Conservation (phyloP, 2,113 vertebrate genomes). For the Corapipo altera region DNA sequence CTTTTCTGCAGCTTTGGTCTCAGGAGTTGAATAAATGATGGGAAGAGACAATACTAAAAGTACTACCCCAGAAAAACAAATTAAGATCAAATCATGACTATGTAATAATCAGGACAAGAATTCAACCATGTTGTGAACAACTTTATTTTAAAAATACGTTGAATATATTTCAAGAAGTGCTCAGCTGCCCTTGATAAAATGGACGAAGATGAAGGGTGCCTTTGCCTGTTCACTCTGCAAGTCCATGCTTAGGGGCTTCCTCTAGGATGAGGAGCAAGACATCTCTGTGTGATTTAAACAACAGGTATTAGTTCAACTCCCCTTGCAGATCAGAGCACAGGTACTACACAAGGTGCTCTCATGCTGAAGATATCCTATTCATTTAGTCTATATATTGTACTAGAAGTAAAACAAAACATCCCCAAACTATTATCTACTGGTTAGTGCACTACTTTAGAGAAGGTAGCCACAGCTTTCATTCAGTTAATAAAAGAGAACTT, state of each 20-base stretch:
- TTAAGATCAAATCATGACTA: neutral
- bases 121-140: neutral
- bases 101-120: neutral
- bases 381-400: neutral
- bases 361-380: neutral
- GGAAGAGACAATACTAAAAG: neutral
- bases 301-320: neutral
- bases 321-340: neutral
- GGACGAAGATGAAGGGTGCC: neutral
- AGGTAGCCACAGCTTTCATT: neutral
- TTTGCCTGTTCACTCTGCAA: neutral
- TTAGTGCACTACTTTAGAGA: neutral
- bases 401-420: neutral
- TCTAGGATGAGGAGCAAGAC: neutral
- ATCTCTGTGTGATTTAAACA: neutral
- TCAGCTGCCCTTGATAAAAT: neutral
- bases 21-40: neutral
- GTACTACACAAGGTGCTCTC: neutral
- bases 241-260: rapidly evolving
- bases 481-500: neutral
- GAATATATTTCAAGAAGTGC: neutral
- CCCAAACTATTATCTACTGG: neutral
- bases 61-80: neutral
- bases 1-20: neutral
- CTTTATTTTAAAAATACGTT: neutral